Conservation (phyloP, 2,113 vertebrate species). For the Nansenia antarctica region DNA sequence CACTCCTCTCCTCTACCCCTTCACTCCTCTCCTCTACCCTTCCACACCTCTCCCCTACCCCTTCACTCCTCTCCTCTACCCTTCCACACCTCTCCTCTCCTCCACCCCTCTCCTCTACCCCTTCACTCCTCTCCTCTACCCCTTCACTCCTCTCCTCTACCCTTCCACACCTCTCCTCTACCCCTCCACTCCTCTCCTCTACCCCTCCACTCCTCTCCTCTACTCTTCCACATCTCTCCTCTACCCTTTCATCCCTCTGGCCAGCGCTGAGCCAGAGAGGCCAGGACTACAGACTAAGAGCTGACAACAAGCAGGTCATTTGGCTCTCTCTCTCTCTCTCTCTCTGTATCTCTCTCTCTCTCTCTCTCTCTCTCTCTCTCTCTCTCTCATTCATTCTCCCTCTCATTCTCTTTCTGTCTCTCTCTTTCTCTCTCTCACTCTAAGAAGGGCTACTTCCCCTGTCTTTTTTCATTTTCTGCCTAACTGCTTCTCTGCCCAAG, state of each 20-base stretch:
- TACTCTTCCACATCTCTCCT: too few relatives aligned
- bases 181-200: neutral
- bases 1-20: neutral
- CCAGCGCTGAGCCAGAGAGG: too few relatives aligned
- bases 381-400: conserved; percentile 9
- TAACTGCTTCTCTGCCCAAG: conserved; percentile 25
- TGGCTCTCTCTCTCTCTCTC: neutral
- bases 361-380: neutral
- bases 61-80: conserved; percentile 21
- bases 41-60: neutral
- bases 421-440: conserved; percentile 24
- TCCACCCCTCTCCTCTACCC: neutral
- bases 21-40: neutral
- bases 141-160: too few relatives aligned
- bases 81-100: conserved; percentile 28
- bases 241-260: too few relatives aligned
- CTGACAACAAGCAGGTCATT: too few relatives aligned
- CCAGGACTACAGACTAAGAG: too few relatives aligned
- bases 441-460: too few relatives aligned
- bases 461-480: conserved; percentile 23
- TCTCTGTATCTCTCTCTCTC: neutral
- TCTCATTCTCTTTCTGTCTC: conserved; percentile 17
- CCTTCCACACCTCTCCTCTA: neutral
- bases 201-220: neutral
- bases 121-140: conserved; percentile 28